These are phyloP conservation scores for Mormyrus proboscirostris DNA, from an alignment of 2,797 vertebrate genomes.

Conservation along the genomic window DNA sequence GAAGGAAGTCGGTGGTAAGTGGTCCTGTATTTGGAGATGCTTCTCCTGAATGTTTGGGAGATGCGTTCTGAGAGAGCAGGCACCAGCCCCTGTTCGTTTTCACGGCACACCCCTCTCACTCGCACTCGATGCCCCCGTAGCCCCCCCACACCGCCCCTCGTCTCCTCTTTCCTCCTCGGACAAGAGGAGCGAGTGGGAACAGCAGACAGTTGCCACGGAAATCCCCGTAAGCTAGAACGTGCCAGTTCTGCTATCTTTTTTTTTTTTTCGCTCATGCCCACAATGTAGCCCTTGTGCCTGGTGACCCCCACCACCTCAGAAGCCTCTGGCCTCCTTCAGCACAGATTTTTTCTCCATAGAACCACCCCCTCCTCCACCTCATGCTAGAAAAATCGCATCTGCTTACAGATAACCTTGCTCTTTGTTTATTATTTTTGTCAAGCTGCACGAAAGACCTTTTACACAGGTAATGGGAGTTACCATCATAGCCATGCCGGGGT, in stretches of 20 bases:
- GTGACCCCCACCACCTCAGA: constrained; percentile 30
- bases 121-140: neutral
- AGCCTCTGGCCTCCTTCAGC: neutral
- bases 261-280: constrained; percentile 50
- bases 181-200: neutral
- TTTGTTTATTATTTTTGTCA: neutral
- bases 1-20: neutral
- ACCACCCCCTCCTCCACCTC: neutral
- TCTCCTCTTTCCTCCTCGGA: constrained; percentile 4
- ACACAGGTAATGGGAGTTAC: neutral
- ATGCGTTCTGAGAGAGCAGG: neutral
- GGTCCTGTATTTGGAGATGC: neutral
- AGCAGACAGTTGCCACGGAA: constrained; percentile 48
- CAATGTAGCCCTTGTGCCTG: constrained; percentile 66
- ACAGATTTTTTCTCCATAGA: neutral
- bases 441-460: neutral
- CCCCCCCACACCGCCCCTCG: neutral
- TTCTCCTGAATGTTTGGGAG: neutral
- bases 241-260: constrained; percentile 45
- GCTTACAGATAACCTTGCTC: neutral
- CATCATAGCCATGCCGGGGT: neutral
- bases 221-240: constrained; percentile 25
- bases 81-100: neutral
- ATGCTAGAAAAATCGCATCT: neutral
- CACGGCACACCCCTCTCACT: neutral